Conservation (phyloP, 2,113 vertebrate genomes). For the Tyto alba region DNA sequence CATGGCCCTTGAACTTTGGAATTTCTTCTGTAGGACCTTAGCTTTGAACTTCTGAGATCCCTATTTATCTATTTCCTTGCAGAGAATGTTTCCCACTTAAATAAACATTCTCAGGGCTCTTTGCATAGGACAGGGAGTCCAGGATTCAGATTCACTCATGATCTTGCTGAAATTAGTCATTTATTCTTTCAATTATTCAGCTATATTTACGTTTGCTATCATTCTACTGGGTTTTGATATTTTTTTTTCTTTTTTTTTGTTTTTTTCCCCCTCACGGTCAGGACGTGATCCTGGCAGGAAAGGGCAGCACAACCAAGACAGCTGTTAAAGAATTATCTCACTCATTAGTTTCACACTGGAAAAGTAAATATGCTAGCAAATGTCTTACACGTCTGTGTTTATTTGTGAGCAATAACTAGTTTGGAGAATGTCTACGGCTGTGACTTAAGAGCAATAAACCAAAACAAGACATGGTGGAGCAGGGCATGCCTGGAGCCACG, state of each 20-base stretch:
- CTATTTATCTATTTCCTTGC: constrained; percentile 43
- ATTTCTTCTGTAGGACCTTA: neutral
- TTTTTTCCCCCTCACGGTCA: no score
- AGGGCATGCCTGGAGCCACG: rapidly evolving
- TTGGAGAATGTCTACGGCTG: constrained; percentile 29
- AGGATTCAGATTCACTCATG: constrained; percentile 6
- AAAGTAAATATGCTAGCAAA: constrained; percentile 62
- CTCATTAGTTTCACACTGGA: constrained; percentile 61
- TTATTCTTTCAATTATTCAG: constrained; percentile 62
- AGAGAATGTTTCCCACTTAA: constrained; percentile 51
- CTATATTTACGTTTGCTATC: constrained; percentile 36
- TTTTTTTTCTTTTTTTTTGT: neutral
- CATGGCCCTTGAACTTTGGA: neutral
- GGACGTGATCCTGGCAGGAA: constrained; percentile 42
- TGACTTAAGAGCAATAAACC: constrained; percentile 42
- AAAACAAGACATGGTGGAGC: neutral
- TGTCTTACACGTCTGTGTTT: constrained; percentile 45
- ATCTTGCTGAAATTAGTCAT: constrained; percentile 46
- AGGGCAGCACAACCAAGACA: constrained; percentile 38
- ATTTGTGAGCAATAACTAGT: constrained; percentile 56
- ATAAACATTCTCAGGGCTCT: constrained; percentile 32
- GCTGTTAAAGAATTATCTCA: constrained; percentile 67
- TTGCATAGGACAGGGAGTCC: constrained; percentile 47
- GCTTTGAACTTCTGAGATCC: constrained; percentile 46
- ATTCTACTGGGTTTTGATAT: constrained; percentile 18